phyloP scores from a whole-genome alignment of 1,140 invertebrate species.

The Cherax quadricarinatus region DNA sequence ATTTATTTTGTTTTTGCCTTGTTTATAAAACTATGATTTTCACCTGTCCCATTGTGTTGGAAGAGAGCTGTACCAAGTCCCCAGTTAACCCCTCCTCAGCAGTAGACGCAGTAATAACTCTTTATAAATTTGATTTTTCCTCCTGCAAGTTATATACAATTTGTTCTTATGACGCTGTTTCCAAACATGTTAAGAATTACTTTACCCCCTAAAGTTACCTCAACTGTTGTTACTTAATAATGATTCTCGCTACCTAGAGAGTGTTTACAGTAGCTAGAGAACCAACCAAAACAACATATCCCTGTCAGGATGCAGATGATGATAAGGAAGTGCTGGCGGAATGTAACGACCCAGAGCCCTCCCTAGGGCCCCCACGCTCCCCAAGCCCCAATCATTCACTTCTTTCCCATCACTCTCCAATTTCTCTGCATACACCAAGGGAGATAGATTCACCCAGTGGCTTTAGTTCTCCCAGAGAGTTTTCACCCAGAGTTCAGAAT shows the following conservation, averaged over 20 bases:
- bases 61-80: slow-evolving; percentile 48
- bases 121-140: slow-evolving; percentile 40
- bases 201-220: slow-evolving; percentile 62
- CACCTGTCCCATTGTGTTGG: slow-evolving; percentile 60
- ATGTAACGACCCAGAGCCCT: slow-evolving; percentile 61
- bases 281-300: slow-evolving; percentile 74
- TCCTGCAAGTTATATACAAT: slow-evolving; percentile 31
- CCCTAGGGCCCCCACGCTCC: slow-evolving; percentile 58
- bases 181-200: slow-evolving; percentile 55
- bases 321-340: slow-evolving; percentile 69
- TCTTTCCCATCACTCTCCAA: slow-evolving; percentile 37
- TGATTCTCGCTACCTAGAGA: slow-evolving; percentile 60
- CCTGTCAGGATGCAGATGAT: slow-evolving; percentile 73
- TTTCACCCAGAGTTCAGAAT: neutral
- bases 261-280: slow-evolving; percentile 55
- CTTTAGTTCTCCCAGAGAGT: slow-evolving; percentile 6
- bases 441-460: slow-evolving; percentile 36
- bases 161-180: slow-evolving; percentile 36
- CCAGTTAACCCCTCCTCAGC: slow-evolving; percentile 63
- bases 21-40: slow-evolving; percentile 52
- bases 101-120: slow-evolving; percentile 66
- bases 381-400: slow-evolving; percentile 57
- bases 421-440: slow-evolving; percentile 10
- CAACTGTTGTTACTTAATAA: slow-evolving; percentile 37
- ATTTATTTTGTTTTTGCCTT: slow-evolving; percentile 62